phyloP scores from a whole-genome alignment of 2,797 vertebrate species.

The Capromys pilorides region DNA sequence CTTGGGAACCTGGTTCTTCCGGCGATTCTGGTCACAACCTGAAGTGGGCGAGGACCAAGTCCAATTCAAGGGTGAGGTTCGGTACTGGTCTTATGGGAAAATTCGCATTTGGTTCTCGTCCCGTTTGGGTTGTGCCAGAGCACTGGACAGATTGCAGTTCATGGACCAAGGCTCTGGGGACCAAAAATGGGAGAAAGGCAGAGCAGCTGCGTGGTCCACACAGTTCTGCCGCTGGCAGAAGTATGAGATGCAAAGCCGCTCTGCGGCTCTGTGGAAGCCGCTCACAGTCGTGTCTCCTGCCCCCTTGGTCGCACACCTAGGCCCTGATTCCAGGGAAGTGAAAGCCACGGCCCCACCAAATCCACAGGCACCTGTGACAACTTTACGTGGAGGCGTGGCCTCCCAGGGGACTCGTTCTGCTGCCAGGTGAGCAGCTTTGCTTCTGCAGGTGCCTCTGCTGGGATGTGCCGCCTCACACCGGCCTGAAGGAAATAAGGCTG shows the following conservation, averaged over 20 bases:
- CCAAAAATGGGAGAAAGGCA: not conserved
- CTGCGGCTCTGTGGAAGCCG: not conserved
- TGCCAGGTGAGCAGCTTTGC: not conserved
- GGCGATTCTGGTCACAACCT: not conserved
- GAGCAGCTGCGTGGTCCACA: not conserved
- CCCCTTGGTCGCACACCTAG: not conserved
- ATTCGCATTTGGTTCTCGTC: not conserved
- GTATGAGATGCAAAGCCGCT: not conserved
- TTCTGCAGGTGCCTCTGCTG: not conserved
- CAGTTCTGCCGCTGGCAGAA: not conserved
- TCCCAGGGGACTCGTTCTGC: not conserved
- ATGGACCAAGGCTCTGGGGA: not conserved
- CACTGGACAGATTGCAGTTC: not conserved
- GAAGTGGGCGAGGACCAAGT: not conserved
- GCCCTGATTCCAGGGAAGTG: not conserved
- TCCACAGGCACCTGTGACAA: not conserved
- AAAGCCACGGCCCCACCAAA: not conserved
- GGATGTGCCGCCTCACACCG: not conserved
- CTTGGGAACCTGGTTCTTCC: not conserved
- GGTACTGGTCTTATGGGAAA: not conserved
- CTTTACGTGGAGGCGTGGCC: not conserved
- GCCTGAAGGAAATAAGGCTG: too few species aligned
- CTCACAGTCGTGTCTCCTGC: not conserved
- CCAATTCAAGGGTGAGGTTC: not conserved
- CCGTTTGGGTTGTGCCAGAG: not conserved